A percentile compares a stretch with the other conserved stretches of the same genome.
Conservation (phyloP, 2,113 vertebrate species). For the Phylloscopus trochilus region DNA sequence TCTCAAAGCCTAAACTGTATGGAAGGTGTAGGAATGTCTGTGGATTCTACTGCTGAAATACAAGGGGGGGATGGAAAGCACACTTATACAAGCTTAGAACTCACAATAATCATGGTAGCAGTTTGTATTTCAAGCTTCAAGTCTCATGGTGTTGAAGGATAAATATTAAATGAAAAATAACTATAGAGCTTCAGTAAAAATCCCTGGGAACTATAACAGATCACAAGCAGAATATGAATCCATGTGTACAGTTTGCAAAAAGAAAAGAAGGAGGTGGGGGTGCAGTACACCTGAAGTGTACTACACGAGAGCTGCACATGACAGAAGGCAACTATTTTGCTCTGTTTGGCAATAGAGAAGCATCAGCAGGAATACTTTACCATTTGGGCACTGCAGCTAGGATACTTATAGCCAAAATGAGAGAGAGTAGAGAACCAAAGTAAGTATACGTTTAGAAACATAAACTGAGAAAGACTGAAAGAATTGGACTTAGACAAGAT, state of each 20-base stretch:
- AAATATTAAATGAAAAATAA: neutral
- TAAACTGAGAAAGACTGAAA: neutral
- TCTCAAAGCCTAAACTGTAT: accelerated
- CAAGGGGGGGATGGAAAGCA: neutral
- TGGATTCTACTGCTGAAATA: neutral
- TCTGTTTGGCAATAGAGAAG: neutral
- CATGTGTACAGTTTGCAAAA: neutral
- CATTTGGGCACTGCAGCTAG: neutral
- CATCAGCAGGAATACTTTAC: neutral
- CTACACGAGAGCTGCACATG: neutral
- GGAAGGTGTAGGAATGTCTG: neutral
- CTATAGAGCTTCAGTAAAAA: neutral
- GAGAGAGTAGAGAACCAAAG: neutral
- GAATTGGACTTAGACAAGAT: neutral
- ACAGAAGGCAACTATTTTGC: conserved; percentile 8
- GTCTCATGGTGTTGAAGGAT: neutral
- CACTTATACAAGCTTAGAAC: neutral
- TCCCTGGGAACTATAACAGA: neutral
- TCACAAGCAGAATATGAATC: neutral
- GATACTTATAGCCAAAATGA: neutral
- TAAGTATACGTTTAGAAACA: neutral
- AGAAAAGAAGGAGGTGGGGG: neutral
- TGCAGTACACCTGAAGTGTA: neutral
- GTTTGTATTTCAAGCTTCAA: neutral
- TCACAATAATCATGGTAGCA: neutral